These are phyloP conservation scores for Coccyzus lansbergi DNA, from an alignment of 2,797 vertebrate genomes.

Conservation along the genomic window DNA sequence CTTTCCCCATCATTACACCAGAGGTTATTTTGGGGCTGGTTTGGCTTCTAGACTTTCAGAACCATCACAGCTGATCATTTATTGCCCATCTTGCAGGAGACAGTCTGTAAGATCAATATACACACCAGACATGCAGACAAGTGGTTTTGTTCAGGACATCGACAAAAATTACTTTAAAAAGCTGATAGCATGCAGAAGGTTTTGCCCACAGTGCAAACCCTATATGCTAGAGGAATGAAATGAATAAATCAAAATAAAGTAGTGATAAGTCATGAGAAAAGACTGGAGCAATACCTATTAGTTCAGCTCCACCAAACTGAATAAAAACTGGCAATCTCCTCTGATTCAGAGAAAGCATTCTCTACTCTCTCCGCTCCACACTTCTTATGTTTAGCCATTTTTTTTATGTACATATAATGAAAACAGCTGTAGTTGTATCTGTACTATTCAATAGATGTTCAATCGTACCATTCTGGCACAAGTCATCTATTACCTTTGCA, in stretches of 20 bases:
- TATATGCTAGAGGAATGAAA: neutral
- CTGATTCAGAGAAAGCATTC: neutral
- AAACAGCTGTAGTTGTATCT: neutral
- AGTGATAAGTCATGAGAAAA: neutral
- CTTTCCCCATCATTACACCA: neutral
- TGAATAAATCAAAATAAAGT: constrained; percentile 15
- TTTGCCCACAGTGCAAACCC: neutral
- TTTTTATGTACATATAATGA: neutral
- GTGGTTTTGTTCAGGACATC: neutral
- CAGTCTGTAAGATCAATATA: neutral
- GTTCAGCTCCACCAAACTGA: neutral
- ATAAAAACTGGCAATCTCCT: neutral
- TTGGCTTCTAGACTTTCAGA: neutral
- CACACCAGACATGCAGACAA: neutral
- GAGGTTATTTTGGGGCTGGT: neutral
- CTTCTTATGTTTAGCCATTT: neutral
- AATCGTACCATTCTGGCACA: neutral
- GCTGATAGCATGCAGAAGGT: neutral
- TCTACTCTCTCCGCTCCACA: neutral
- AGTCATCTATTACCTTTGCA: neutral
- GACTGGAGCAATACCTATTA: neutral
- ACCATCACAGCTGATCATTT: neutral
- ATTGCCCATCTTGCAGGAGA: constrained; percentile 5
- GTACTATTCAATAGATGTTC: neutral
- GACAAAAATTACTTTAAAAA: neutral